Base-by-base conservation (phyloP, 2,888 invertebrate species). In the Ectobius pallidus region DNA sequence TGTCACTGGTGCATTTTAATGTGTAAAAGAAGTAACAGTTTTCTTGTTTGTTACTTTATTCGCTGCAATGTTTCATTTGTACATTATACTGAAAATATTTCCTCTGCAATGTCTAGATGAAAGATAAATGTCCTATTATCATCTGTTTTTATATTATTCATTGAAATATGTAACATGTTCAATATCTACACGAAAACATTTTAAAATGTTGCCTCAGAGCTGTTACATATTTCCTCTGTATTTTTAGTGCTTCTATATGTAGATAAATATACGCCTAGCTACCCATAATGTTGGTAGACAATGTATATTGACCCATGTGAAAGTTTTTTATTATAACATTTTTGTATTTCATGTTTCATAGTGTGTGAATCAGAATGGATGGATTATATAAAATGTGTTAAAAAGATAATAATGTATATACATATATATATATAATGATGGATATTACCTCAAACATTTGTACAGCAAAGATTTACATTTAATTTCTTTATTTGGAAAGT, bases 371-470 rank as follows among this genome's bases (percentile, higher is more conserved):
- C 69, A 46, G 34, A 34, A n/a, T 39, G 42, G 32, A 74, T 49
- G 65, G 49, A 58, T n/a, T 69, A 69, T 70, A 61, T 72, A 49
- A 55, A 71, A 62, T 16, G 18, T 27, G 44, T 44, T 65, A 44
- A n/a, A n/a, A 69, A 70, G 70, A 69, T 65, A 68, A 74, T 73
- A 46, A 34, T 75, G 73, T 73, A 75, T 71, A 75, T 73, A 75
- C 72, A 72, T n/a, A n/a, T n/a, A n/a, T n/a, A n/a, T n/a, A n/a
- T n/a, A n/a, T n/a, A n/a, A n/a, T 73, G 75, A 52, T 75, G 72
- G 67, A 68, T 75, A 71, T 75, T 73, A 68, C 69, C 71, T 70
- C 58, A 65, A 49, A 68, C 69, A 72, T 72, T 73, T 75, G 72
- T 75, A 75, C 73, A 75, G 69, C 71, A 70, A 73, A 55, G 61